These are phyloP conservation scores for Pristionchus pacificus DNA, from an alignment of 1,140 invertebrate species.

Conservation along the genomic window DNA sequence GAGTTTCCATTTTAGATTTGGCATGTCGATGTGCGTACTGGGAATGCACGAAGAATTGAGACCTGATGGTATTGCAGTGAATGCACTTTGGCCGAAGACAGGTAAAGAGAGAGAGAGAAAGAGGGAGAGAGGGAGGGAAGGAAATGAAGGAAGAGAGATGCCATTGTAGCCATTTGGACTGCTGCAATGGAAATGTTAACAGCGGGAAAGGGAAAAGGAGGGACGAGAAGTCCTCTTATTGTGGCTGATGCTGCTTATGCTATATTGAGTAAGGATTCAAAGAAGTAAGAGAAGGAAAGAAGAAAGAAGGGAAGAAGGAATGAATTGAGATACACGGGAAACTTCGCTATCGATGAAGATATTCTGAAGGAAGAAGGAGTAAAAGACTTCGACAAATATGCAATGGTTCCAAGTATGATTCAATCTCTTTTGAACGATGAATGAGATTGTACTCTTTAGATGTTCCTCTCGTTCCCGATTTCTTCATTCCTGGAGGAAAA, in stretches of 20 bases:
- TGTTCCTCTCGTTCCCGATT: slow-evolving; percentile 71
- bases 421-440: neutral
- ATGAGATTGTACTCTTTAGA: slow-evolving; percentile 30
- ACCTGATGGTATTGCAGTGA: slow-evolving; percentile 75
- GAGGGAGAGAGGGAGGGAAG: neutral
- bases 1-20: too few species aligned
- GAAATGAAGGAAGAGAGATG: neutral
- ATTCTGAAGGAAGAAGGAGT: slow-evolving; percentile 75
- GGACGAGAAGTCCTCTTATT: slow-evolving; percentile 68
- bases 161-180: slow-evolving; percentile 75
- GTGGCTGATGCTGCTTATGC: slow-evolving; percentile 80
- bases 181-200: slow-evolving; percentile 93
- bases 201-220: slow-evolving; percentile 64
- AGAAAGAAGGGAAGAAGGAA: neutral
- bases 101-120: neutral
- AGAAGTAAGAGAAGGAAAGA: neutral
- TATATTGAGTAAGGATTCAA: slow-evolving; percentile 71
- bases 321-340: slow-evolving; percentile 72
- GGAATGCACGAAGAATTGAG: slow-evolving; percentile 88
- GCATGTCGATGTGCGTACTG: slow-evolving; percentile 96
- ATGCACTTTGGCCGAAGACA: slow-evolving; percentile 82
- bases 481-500: slow-evolving; percentile 38
- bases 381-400: slow-evolving; percentile 79
- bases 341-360: slow-evolving; percentile 91
- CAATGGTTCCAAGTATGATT: slow-evolving; percentile 71